phyloP scores from a whole-genome alignment of 2,888 invertebrate genomes.

The Polydesmus complanatus region DNA sequence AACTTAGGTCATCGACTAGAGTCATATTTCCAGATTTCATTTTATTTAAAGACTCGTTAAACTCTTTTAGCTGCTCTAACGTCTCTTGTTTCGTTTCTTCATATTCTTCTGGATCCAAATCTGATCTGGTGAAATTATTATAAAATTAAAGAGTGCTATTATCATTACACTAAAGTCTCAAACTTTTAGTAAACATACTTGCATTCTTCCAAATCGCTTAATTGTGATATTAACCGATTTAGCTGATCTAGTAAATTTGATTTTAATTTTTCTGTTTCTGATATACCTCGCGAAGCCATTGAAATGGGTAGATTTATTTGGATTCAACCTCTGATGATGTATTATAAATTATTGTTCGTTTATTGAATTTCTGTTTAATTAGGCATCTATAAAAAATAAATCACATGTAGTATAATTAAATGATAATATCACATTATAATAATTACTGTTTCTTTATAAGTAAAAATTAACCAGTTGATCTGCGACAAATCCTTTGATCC shows the following conservation, averaged over 20 bases:
- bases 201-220: slow-evolving; percentile 54
- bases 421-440: too few relatives aligned
- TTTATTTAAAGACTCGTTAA: slow-evolving; percentile 47
- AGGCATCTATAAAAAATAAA: too few relatives aligned
- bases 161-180: neutral
- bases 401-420: too few relatives aligned
- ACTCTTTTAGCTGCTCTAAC: slow-evolving; percentile 53
- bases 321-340: too few relatives aligned
- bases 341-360: too few relatives aligned
- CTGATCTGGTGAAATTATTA: slow-evolving; percentile 38
- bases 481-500: too few relatives aligned
- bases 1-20: slow-evolving; percentile 47
- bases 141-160: neutral
- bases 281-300: slow-evolving; percentile 43
- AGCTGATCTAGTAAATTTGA: slow-evolving; percentile 52
- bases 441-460: too few relatives aligned
- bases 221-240: slow-evolving; percentile 50
- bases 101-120: slow-evolving; percentile 49
- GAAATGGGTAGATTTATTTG: too few relatives aligned
- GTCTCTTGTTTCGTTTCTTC: slow-evolving; percentile 53
- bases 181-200: slow-evolving; percentile 36
- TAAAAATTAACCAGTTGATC: too few relatives aligned
- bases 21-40: slow-evolving; percentile 53
- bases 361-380: too few relatives aligned
- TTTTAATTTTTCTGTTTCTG: slow-evolving; percentile 47